Base-by-base conservation (phyloP, 2,113 vertebrate genomes). In the Cyprinodon tularosa region DNA sequence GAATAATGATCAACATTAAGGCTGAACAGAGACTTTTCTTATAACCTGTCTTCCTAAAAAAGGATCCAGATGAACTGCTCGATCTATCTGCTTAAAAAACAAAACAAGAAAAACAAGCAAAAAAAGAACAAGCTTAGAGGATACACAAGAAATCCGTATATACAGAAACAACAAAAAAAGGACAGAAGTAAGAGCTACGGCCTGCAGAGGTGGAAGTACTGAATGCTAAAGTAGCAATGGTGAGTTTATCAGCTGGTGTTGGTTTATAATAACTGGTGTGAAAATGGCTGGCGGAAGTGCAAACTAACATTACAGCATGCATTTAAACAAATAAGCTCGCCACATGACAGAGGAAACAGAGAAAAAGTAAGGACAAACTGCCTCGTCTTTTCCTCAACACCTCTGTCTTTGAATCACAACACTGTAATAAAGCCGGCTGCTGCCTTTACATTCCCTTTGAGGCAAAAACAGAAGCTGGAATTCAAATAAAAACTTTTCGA, bases 241-340 rank as follows among this genome's bases (percentile, higher is more conserved):
- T 76, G 83, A 90, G 88, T 91, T 90, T 90, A 89, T 84, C 57
- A 86, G 87, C 91, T 91, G 89, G 87, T 89, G 90, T 89, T 88
- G 88, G 86, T 86, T 84, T 73, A 39, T 22, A 69, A 77, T 76
- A 83, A 81, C 60, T 77, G 59, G 13, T 79, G 60, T 57, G 64
- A 17, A 38, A 70, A 74, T 13, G 22, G 73, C 62, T 72, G 50
- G 10, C 39, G 20, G 65, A 22, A 7, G 0, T 3, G 4, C 36
- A 40, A 53, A 64, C 37, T 38, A 48, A 67, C 45, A 71, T 48
- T 39, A 72, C 57, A 65, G 53, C 17, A 14, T 76, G 71, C 29
- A 45, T 60, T 67, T 14, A 48, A 62, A 75, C 45, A 45, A 65
- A 78, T 47, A 44, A 10, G 7, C 44, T 15, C 4, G 15, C 15